Base-by-base conservation (phyloP, 2,888 invertebrate genomes). In the Netelia virgata region DNA sequence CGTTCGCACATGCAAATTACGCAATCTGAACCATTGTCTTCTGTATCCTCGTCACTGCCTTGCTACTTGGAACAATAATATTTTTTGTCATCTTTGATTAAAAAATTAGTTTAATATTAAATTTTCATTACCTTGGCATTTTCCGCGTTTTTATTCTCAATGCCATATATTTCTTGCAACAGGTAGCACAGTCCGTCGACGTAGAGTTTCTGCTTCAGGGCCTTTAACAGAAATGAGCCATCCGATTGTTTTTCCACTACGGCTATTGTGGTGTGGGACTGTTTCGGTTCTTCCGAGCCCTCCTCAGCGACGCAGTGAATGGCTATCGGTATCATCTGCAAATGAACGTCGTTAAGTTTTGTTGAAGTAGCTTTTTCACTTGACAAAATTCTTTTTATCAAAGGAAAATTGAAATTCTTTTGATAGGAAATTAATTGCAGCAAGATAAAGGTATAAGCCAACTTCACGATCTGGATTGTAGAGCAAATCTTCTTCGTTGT, bases 1-100 rank as follows among this genome's bases (percentile, higher is more conserved):
- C 98, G 97, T 93, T 99, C 99, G 90, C 98, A 98, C 99, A 99
- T 99, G 94, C 99, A 99, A 92, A 99, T 99, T 53, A 99, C 99
- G 94, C 99, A 99, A 94, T 99, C 99, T 0, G 98, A 97, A 1
- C 99, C 98, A 90, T 97, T 98, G 91, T 98, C 98, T 90, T 98
- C 98, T 0, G 97, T 96, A 89, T 98, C 98, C 89, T 97, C 97
- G 91, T 98, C 98, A 3, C 95, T 95, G n/a, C 94, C 93, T 87
- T 94, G 94, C 92, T 90, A 94, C 88, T 92, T 36, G 36, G 5
- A 36, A 36, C 36, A 36, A 36, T 36, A 36, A 36, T 36, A 36
- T 36, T 36, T 0, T 36, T 36, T 36, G 6, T 47, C 47, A 47
- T 47, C 10, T 47, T 11, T 11, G 11, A 47, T 16, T 18, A 8